A percentile compares a stretch with the other conserved stretches of the same genome.
These are phyloP conservation scores for Nephrotoma appendiculata DNA, from an alignment of 2,888 invertebrate genomes.

Conservation along the genomic window DNA sequence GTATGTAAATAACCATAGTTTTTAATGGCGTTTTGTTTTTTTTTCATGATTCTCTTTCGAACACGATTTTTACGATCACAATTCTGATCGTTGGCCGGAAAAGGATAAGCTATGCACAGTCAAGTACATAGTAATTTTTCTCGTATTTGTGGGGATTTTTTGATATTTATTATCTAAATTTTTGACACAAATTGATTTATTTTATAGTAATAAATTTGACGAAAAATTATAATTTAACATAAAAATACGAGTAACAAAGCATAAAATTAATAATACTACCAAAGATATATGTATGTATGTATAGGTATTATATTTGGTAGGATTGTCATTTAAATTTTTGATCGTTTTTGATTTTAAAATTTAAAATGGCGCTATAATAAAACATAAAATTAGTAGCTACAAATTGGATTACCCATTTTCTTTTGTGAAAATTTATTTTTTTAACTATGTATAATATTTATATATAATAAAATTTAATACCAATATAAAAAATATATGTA, in stretches of 20 bases:
- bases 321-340: neutral
- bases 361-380: neutral
- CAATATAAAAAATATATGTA: neutral
- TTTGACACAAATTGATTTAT: neutral
- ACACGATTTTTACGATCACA: too few relatives aligned
- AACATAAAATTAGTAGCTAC: neutral
- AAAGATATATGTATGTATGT: neutral
- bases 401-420: neutral
- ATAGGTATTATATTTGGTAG: neutral
- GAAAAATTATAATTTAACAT: neutral
- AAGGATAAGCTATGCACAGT: neutral
- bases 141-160: neutral
- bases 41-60: too few relatives aligned
- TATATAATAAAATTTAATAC: neutral
- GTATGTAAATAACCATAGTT: too few relatives aligned
- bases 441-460: neutral
- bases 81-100: too few relatives aligned
- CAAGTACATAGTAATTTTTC: neutral
- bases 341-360: neutral
- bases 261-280: neutral
- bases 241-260: neutral
- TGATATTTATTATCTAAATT: neutral
- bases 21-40: too few relatives aligned
- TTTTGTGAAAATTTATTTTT: neutral
- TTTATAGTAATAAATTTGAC: neutral